These are phyloP conservation scores for Craniophora ligustri DNA, from an alignment of 2,888 invertebrate genomes.

Conservation along the genomic window DNA sequence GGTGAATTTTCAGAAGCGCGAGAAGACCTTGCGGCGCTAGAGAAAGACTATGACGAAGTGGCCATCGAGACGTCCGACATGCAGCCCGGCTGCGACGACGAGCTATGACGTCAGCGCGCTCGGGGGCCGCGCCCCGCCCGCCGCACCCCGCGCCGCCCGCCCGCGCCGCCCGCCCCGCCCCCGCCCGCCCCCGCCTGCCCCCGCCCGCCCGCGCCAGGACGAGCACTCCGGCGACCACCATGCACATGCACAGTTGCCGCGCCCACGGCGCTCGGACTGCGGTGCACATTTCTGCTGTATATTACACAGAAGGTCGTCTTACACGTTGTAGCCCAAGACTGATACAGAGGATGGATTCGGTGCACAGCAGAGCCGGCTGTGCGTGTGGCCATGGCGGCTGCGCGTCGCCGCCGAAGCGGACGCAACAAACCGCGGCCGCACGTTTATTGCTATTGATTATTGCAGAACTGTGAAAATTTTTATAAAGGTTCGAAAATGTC, in stretches of 20 bases:
- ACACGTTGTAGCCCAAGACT: conserved; percentile 10
- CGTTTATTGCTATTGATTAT: conserved; percentile 82
- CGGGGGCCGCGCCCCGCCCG: conserved; percentile 29
- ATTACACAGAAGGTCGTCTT: conserved; percentile 18
- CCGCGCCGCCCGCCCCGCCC: conserved; percentile 26
- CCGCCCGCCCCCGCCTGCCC: conserved; percentile 1
- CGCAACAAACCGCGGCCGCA: conserved; percentile 83
- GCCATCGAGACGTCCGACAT: conserved; percentile 89
- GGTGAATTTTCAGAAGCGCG: conserved; percentile 95
- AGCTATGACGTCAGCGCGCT: conserved; percentile 65
- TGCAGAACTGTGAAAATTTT: conserved; percentile 81
- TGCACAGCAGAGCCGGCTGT: conserved; percentile 47
- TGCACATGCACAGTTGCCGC: conserved; percentile 10
- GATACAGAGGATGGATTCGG: conserved; percentile 4
- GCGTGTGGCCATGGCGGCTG: conserved; percentile 56
- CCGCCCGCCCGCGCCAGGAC: conserved; percentile 12
- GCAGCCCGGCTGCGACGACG: conserved; percentile 79
- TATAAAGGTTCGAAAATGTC: conserved; percentile 86
- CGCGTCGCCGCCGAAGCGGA: conserved; percentile 77
- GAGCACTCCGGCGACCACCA: conserved; percentile 14
- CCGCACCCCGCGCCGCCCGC: conserved; percentile 43
- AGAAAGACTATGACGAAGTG: conserved; percentile 93
- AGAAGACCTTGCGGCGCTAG: conserved; percentile 92
- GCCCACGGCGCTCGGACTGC: conserved; percentile 8
- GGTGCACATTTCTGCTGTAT: conserved; percentile 7